Evolutionary conservation across 2,797 vertebrate genomes (phyloP).

Genomic region (Balearica regulorum): DNA sequence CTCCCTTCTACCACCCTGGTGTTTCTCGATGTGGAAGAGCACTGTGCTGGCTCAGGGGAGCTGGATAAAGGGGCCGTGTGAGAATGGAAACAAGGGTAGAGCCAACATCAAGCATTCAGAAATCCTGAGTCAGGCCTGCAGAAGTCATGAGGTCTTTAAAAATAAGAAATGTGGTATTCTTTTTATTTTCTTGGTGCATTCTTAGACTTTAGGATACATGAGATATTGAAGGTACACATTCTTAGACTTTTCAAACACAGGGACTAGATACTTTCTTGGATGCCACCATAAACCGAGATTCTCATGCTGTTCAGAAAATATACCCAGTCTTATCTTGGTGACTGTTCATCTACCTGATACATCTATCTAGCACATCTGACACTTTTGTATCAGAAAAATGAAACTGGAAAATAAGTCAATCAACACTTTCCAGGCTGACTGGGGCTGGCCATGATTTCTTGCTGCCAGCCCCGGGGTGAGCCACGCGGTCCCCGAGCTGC

Average conservation of each 20-base stretch:
- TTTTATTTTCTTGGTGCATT: neutral
- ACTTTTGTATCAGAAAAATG: neutral
- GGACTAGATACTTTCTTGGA: neutral
- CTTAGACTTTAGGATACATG: neutral
- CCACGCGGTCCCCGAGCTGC: neutral
- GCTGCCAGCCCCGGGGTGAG: rapidly evolving
- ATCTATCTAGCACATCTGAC: neutral
- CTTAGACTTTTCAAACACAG: neutral
- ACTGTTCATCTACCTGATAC: neutral
- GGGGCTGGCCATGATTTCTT: neutral
- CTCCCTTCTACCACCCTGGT: neutral
- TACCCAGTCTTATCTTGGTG: neutral
- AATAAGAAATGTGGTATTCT: neutral
- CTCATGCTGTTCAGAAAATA: neutral
- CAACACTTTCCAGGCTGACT: neutral
- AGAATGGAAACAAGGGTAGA: neutral
- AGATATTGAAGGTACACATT: neutral
- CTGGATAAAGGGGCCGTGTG: neutral
- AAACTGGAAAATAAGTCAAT: neutral
- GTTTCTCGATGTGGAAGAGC: neutral
- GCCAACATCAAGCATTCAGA: neutral
- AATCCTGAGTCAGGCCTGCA: neutral
- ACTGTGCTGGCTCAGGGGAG: neutral
- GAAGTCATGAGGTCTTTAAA: neutral
- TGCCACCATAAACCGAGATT: neutral